Evolutionary conservation across 2,113 vertebrate genomes (phyloP).

Genomic region (Seriola dumerili): DNA sequence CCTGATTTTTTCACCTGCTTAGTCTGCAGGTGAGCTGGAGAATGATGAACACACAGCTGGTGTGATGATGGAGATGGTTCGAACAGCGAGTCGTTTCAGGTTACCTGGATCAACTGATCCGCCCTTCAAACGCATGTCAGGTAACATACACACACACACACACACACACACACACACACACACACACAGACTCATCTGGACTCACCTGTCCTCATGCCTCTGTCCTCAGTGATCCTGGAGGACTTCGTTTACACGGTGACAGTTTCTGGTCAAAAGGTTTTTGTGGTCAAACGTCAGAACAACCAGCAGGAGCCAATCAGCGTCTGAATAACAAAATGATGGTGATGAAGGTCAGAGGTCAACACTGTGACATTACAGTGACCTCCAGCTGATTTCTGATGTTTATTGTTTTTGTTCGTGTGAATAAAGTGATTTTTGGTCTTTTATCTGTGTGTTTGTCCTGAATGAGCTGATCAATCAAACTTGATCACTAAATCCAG

Average conservation of each 20-base stretch:
- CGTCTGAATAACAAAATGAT: constrained; percentile 69
- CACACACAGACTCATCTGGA: neutral
- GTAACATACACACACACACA: constrained; percentile 67
- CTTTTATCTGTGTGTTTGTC: neutral
- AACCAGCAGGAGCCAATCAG: constrained; percentile 87
- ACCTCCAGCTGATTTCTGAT: too few relatives aligned
- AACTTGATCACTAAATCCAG: too few relatives aligned
- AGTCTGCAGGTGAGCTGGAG: constrained; percentile 93
- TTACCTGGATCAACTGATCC: constrained; percentile 83
- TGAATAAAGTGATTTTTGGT: constrained; percentile 17
- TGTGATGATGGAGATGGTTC: constrained; percentile 91
- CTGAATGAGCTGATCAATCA: too few relatives aligned
- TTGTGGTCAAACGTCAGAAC: constrained; percentile 94
- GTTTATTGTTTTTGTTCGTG: too few relatives aligned
- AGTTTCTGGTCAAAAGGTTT: constrained; percentile 92
- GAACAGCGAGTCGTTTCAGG: constrained; percentile 88
- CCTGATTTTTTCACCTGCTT: neutral
- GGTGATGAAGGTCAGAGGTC: neutral
- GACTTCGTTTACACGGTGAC: constrained; percentile 91
- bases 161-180: too few relatives aligned
- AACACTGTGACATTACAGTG: too few relatives aligned
- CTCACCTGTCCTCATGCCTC: neutral
- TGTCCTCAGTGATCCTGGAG: constrained; percentile 89
- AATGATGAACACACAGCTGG: constrained; percentile 92
- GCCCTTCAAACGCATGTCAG: constrained; percentile 92